Evolutionary conservation across 2,888 invertebrate species (phyloP).

Genomic region (Hyposoter dolosus): DNA sequence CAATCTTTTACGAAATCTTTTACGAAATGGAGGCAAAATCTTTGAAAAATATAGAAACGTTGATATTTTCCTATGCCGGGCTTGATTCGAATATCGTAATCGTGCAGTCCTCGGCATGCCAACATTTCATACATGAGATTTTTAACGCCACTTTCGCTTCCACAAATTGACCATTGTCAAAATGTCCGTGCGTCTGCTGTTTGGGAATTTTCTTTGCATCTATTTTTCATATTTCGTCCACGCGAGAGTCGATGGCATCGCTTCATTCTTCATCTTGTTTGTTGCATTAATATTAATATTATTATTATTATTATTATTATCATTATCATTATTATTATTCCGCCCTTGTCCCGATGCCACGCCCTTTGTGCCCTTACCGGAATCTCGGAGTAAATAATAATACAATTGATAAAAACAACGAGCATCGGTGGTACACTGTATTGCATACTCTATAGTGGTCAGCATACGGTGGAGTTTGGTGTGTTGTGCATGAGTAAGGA

Average conservation of each 20-base stretch:
- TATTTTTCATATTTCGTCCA: slow-evolving; percentile 16
- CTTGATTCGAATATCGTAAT: no score
- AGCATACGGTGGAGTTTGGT: slow-evolving; percentile 85
- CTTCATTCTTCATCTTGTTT: slow-evolving; percentile 20
- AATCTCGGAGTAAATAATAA: slow-evolving; percentile 66
- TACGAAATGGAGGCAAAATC: no score
- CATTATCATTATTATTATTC: slow-evolving; percentile 19
- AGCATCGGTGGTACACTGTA: slow-evolving; percentile 84
- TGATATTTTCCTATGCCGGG: no score
- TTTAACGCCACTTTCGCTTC: slow-evolving; percentile 19
- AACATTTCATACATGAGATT: background rate
- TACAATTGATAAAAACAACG: slow-evolving; percentile 71
- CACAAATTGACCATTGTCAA: slow-evolving; percentile 38
- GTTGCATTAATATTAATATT: slow-evolving; percentile 32
- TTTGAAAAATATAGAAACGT: no score
- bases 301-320: slow-evolving; percentile 57
- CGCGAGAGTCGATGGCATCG: background rate
- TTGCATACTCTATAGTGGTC: slow-evolving; percentile 85
- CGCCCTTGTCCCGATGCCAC: slow-evolving; percentile 14
- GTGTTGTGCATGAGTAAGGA: slow-evolving; percentile 85
- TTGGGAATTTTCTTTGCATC: slow-evolving; percentile 30
- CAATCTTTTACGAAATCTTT: no score
- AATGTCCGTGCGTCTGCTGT: slow-evolving; percentile 62
- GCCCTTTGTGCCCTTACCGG: slow-evolving; percentile 14
- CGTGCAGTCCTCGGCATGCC: no score